Conservation (phyloP, 2,797 vertebrate species). For the Enteromius viviparus region DNA sequence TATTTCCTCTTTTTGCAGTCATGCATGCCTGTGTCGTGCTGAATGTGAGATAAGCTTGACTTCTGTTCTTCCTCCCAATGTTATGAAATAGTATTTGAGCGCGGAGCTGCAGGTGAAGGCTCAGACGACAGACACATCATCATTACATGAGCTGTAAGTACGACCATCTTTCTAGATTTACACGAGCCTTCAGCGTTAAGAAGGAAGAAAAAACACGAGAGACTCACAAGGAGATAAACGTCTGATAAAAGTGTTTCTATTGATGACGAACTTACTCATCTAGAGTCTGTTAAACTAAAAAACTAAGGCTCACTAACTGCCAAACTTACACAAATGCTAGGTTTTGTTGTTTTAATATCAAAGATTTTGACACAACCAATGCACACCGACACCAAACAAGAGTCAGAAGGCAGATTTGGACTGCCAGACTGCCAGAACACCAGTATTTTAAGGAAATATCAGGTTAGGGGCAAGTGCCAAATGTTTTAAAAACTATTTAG, state of each 20-base stretch:
- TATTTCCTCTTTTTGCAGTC: constrained; percentile 34
- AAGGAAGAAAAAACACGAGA: neutral
- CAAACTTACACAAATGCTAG: no score
- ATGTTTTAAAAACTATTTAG: neutral
- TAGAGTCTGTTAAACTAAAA: neutral
- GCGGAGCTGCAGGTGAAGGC: neutral
- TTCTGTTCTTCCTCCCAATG: neutral
- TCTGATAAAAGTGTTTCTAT: neutral
- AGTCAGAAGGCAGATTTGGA: neutral
- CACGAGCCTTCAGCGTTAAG: neutral
- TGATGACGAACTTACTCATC: neutral
- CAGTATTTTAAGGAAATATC: neutral
- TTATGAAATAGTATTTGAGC: neutral
- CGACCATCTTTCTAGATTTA: neutral
- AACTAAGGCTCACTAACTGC: neutral
- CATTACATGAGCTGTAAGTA: constrained; percentile 36
- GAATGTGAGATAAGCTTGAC: neutral
- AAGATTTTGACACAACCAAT: neutral
- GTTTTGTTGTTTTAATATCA: neutral
- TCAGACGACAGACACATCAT: neutral
- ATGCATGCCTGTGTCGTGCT: neutral
- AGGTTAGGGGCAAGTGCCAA: neutral
- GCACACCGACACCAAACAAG: neutral
- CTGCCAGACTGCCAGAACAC: neutral
- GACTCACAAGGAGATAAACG: neutral